Evolutionary conservation across 2,888 invertebrate genomes (phyloP), one percentile per base, ranked within the genome.

Genomic region (Encarsia formosa): DNA sequence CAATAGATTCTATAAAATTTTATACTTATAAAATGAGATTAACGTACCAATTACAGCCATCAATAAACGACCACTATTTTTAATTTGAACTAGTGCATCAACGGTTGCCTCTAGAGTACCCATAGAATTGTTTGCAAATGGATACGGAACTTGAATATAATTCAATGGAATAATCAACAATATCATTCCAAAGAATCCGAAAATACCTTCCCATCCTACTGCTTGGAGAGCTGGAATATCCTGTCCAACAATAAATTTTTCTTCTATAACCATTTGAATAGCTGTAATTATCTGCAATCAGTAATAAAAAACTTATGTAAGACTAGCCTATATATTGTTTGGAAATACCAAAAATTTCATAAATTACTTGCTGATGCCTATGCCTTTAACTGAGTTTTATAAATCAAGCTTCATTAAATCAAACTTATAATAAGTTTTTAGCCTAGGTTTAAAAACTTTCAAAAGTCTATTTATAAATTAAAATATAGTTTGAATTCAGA

Each of bases 191-290:
- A 75, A 45, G 56, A 87, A 81, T 19, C 91, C 91, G 73, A 87
- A 91, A 16, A 87, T 66, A 39, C 93, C 94, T 79, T 97, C 95
- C 88, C 91, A 92, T 6, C 97, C 96, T 18, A 94, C 90, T 5
- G 91, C 95, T 73, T 92, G 90, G 54, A 97, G 76, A 0, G 96
- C 84, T 0, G 92, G 90, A 41, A 96, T 90, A 74, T 93, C 90
- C 62, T 86, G 79, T 43, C 88, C 85, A 52, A 84, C 78, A 0
- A 97, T 84, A 72, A 85, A 91, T 75, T 91, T 92, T 72, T 98
- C 96, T 74, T 98, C 97, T 57, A 91, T 86, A 0, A 97, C 93
- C 88, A 96, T 93, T 77, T 96, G 95, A 50, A 86, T 81, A 0
- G 94, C 88, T 16, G 87, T 86, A 60, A 97, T 83, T 41, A 97